phyloP scores from a whole-genome alignment of 2,113 vertebrate genomes.

The Castor canadensis region DNA sequence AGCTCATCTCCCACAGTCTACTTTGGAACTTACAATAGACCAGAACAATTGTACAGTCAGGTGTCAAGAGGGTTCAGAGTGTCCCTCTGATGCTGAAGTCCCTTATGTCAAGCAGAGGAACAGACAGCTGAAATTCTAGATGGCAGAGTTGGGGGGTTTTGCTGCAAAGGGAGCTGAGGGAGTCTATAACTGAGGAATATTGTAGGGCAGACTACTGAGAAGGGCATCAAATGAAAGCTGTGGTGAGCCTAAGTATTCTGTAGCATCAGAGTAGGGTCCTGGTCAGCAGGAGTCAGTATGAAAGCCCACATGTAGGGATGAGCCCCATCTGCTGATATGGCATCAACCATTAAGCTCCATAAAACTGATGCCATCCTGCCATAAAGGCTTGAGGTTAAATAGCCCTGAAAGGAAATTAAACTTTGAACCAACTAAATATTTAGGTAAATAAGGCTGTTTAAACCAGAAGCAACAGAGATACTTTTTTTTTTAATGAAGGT shows the following conservation, averaged over 20 bases:
- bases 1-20: background rate
- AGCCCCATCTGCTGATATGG: background rate
- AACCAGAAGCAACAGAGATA: background rate
- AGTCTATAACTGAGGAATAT: background rate
- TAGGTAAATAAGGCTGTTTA: background rate
- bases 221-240: background rate
- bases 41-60: background rate
- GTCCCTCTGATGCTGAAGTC: background rate
- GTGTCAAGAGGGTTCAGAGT: background rate
- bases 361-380: background rate
- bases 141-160: background rate
- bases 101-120: background rate
- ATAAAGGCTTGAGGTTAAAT: background rate
- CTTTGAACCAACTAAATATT: background rate
- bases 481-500: too few relatives aligned
- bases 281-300: background rate
- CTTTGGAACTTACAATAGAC: background rate
- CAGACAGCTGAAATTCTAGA: background rate
- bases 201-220: background rate
- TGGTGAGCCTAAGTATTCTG: background rate
- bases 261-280: background rate
- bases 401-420: background rate
- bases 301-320: background rate
- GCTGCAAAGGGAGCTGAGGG: background rate
- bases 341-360: background rate